A percentile compares a stretch with the other conserved stretches of the same genome.
phyloP scores from a whole-genome alignment of 2,113 vertebrate genomes.

The Rhipidura dahli region DNA sequence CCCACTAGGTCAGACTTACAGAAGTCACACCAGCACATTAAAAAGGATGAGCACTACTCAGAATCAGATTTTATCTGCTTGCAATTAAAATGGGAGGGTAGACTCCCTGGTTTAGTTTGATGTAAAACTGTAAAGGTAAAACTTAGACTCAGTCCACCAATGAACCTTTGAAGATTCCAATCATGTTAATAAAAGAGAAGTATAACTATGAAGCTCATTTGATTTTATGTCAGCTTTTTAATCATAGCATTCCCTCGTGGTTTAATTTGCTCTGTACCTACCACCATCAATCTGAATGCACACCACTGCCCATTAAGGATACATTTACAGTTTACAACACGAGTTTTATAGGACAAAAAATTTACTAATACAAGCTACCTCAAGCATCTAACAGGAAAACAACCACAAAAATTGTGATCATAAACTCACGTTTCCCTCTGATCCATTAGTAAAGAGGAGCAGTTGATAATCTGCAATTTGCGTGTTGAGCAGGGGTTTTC shows the following conservation, averaged over 20 bases:
- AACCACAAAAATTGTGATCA: background rate
- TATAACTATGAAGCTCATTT: slow-evolving; percentile 11
- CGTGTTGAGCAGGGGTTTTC: background rate
- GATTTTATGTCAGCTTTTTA: slow-evolving; percentile 40
- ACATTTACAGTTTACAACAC: background rate
- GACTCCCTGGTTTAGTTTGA: background rate
- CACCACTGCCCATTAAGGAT: background rate
- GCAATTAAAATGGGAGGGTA: background rate
- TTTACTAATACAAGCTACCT: slow-evolving; percentile 2
- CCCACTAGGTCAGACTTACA: background rate
- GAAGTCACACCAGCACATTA: background rate
- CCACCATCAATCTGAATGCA: background rate
- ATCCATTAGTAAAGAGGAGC: background rate
- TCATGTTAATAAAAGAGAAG: slow-evolving; percentile 12
- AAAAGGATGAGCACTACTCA: background rate
- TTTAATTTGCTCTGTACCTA: slow-evolving; percentile 35
- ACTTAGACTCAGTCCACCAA: background rate
- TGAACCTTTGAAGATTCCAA: background rate
- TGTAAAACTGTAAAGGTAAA: background rate
- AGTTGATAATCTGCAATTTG: background rate
- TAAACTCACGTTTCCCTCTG: background rate
- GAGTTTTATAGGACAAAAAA: background rate
- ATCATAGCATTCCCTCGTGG: slow-evolving; percentile 17
- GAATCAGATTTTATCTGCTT: background rate
- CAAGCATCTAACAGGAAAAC: background rate